Base-by-base conservation (phyloP, 2,888 invertebrate species). In the Lithophane ornitopus region DNA sequence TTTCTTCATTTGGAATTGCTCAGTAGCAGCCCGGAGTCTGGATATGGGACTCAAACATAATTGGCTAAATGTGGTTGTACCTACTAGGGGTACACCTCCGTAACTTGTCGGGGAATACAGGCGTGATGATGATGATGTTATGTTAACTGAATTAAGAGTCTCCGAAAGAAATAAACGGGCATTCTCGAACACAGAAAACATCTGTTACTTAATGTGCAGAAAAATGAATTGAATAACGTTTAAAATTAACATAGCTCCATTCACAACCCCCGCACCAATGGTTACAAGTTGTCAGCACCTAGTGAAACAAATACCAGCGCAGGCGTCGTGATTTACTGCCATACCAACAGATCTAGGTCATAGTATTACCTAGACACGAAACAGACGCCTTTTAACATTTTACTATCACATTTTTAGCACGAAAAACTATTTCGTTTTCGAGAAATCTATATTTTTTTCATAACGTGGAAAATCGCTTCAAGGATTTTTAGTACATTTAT, bases 301-400 rank as follows among this genome's bases (percentile, higher is more conserved):
- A 62, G 52, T 76, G 72, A 63, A 75, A 39, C 71, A 56, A 65
- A 66, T 66, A 77, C 28, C 52, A 22, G 70, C 26, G 84, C 74
- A 71, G 82, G 84, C 61, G 79, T n/a, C 56, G 44, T 76, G 68
- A 83, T 77, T 74, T 71, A 74, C 70, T 56, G n/a, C 22, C 74
- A 70, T 59, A 65, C 70, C 58, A 52, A 34, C 7, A 34, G 49
- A 84, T 81, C 70, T 81, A 84, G 81, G 78, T 70, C 81, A 67
- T 69, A 71, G 44, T 82, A 76, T 68, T 58, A 69, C 54, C 67
- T 82, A 82, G 84, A 82, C 67, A 74, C 22, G 54, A 80, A 82
- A 76, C 82, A 82, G 84, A 85, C 46, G 61, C 56, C 61, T 69
- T 71, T 34, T 14, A 58, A 44, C 26, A 63, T 63, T 63, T 73